These are phyloP conservation scores for Pangasius sanitwongsei DNA, from an alignment of 2,797 vertebrate genomes.

Conservation along the genomic window DNA sequence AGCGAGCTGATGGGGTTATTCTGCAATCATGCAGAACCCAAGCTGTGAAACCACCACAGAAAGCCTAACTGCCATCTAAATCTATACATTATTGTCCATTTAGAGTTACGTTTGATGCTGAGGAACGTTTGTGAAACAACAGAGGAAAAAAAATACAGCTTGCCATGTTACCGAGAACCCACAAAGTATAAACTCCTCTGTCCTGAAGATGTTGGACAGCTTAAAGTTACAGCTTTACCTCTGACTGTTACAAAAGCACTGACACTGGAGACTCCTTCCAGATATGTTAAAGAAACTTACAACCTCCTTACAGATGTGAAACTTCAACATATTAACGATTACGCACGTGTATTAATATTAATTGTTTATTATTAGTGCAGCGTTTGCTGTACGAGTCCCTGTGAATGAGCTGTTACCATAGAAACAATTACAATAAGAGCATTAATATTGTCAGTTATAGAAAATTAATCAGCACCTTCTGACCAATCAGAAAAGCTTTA, in stretches of 20 bases:
- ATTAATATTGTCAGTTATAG: background rate
- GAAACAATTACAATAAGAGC: background rate
- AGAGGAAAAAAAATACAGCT: background rate
- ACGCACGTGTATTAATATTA: no score
- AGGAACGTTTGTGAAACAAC: background rate
- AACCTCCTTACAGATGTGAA: background rate
- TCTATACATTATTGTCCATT: background rate
- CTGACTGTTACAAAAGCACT: background rate
- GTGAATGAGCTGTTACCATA: background rate
- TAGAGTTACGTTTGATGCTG: background rate
- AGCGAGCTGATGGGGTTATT: background rate
- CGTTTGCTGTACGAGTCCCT: no score
- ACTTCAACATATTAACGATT: no score
- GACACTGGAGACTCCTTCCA: background rate
- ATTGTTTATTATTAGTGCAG: background rate
- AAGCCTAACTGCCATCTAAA: background rate
- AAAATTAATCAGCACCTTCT: background rate
- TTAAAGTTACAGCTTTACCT: no score
- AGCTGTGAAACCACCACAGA: background rate
- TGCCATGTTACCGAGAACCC: background rate
- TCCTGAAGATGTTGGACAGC: background rate
- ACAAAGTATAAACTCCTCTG: background rate
- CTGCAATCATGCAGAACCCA: background rate
- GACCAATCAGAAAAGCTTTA: background rate
- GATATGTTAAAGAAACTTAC: background rate